Percentiles rank a stretch among this genome's conserved stretches.
These are phyloP conservation scores for Diabrotica virgifera DNA, from an alignment of 1,140 invertebrate genomes.

Conservation along the genomic window DNA sequence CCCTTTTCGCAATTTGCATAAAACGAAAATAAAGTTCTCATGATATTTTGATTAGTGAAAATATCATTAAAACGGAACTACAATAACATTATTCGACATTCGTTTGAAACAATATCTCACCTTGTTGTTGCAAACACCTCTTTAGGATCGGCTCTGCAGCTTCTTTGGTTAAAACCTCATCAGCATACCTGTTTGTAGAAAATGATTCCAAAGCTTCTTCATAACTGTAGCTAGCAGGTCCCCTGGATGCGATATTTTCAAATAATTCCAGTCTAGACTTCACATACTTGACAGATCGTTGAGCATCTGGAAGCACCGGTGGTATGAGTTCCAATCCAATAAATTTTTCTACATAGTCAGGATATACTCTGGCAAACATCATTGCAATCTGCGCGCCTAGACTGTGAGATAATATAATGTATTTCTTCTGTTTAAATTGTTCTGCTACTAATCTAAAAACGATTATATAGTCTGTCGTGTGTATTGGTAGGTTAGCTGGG, in stretches of 20 bases:
- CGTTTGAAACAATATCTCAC: neutral
- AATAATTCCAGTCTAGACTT: neutral
- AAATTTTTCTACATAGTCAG: slow-evolving; percentile 53
- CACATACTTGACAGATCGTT: neutral
- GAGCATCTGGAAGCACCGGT: neutral
- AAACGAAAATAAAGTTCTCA: too few relatives aligned
- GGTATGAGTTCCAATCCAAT: slow-evolving; percentile 54
- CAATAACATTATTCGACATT: too few relatives aligned
- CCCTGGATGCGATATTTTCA: neutral
- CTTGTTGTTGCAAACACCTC: slow-evolving; percentile 28
- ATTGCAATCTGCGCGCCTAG: slow-evolving; percentile 50
- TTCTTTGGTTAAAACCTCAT: slow-evolving; percentile 4
- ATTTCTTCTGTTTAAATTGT: slow-evolving; percentile 51
- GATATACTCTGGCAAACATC: slow-evolving; percentile 36
- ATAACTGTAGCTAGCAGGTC: neutral
- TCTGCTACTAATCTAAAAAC: slow-evolving; percentile 54
- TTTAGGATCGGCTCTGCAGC: slow-evolving; percentile 1
- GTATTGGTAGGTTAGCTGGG: slow-evolving; percentile 52
- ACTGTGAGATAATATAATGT: slow-evolving; percentile 58
- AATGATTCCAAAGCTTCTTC: neutral
- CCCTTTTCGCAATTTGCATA: too few relatives aligned
- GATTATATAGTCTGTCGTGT: slow-evolving; percentile 51
- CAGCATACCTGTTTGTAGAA: neutral
- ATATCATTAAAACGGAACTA: too few relatives aligned
- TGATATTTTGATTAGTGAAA: too few relatives aligned